A percentile compares a stretch with the other conserved stretches of the same genome.
Evolutionary conservation across 2,797 vertebrate genomes (phyloP).

Genomic region (Helicolenus hilgendorfi): DNA sequence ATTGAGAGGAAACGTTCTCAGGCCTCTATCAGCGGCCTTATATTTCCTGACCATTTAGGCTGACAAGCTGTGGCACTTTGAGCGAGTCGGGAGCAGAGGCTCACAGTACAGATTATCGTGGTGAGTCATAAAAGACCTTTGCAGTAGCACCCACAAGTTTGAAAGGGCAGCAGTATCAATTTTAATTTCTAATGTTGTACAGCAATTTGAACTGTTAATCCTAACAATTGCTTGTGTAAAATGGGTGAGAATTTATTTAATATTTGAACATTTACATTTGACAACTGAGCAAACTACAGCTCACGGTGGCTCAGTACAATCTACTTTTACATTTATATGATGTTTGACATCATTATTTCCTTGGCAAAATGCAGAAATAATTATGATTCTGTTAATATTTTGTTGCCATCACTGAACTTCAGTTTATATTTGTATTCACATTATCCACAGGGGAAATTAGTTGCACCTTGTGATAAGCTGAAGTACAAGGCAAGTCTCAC

Average conservation of each 20-base stretch:
- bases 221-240: not conserved
- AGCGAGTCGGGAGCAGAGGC: slow-evolving; percentile 5
- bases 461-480: not conserved
- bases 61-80: slow-evolving; percentile 40
- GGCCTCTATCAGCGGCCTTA: slow-evolving; percentile 9
- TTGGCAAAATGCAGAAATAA: not conserved
- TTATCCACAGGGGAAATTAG: not conserved
- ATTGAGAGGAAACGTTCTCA: slow-evolving; percentile 42
- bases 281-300: not conserved
- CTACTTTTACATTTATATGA: not conserved
- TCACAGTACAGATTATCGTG: slow-evolving; percentile 25
- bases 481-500: not conserved
- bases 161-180: slow-evolving; percentile 41
- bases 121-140: slow-evolving; percentile 39
- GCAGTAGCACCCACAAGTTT: not conserved
- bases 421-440: not conserved
- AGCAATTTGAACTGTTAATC: slow-evolving; percentile 4
- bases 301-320: not conserved
- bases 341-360: not conserved
- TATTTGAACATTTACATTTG: not conserved
- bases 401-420: not conserved
- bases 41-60: slow-evolving; percentile 57
- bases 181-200: slow-evolving; percentile 18
- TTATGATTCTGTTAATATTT: not conserved
- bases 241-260: not conserved